Conservation (phyloP, 64 coral and sea anemone genomes). For the Dendrophyllia cribrosa region DNA sequence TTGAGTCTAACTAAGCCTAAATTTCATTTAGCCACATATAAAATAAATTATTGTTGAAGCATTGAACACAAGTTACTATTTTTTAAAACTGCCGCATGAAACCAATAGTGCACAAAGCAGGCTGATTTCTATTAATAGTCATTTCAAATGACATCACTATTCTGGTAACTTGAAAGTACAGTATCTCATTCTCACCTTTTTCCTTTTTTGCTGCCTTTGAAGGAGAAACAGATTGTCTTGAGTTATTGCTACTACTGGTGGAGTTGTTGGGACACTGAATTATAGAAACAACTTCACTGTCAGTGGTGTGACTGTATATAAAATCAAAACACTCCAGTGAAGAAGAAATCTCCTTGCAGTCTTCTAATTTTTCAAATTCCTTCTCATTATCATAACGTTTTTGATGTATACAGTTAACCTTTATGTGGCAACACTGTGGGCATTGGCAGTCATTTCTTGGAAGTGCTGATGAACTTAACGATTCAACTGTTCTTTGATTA, state of each 20-base stretch:
- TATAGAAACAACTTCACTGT: neutral
- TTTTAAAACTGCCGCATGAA: too few species aligned
- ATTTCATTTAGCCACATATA: too few species aligned
- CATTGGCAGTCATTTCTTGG: conserved; percentile 15
- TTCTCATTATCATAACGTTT: neutral
- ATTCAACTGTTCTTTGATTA: neutral
- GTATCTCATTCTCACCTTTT: neutral
- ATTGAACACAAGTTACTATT: too few species aligned
- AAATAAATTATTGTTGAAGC: too few species aligned
- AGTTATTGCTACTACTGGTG: neutral
- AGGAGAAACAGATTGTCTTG: conserved; percentile 9
- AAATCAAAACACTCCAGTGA: conserved; percentile 80
- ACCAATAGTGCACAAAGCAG: too few species aligned
- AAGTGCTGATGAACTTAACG: neutral
- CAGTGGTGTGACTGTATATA: neutral
- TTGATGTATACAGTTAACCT: conserved; percentile 49
- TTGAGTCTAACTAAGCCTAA: too few species aligned
- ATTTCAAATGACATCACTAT: too few species aligned
- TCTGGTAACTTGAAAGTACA: too few species aligned
- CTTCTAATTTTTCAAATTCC: neutral
- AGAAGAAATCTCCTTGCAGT: conserved; percentile 21
- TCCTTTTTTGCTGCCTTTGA: conserved; percentile 11
- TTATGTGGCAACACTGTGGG: conserved; percentile 47
- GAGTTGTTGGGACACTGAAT: conserved; percentile 39
- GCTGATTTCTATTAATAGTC: too few species aligned